Evolutionary conservation across 1,140 invertebrate species (phyloP), one percentile per base, ranked within the genome.

Genomic region (Danaus melanippus): DNA sequence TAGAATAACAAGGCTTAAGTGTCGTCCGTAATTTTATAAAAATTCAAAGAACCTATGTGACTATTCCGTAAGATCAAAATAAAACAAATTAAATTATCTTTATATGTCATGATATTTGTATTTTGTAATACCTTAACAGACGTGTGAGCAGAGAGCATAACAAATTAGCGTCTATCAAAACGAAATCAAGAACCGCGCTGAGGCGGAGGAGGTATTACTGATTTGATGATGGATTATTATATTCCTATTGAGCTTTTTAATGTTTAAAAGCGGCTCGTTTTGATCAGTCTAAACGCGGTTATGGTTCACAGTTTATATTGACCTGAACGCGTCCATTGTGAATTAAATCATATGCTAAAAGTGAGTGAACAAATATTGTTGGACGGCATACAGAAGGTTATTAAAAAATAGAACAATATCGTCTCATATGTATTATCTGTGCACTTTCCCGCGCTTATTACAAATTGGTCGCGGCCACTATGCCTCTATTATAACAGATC

Each of bases 131-230:
- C 21, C 21, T 32, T 46, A 21, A 43, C 43, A 66, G 42, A 53
- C 46, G 56, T 53, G 62, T 56, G 50, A 48, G 43, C 48, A 48
- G 53, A 67, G 63, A 58, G 65, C 71, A 64, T 67, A 55, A 56
- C 69, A 74, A 74, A 78, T 78, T 74, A 72, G 61, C 67, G 46
- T 54, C 74, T 69, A 76, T 74, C 74, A 74, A 74, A 74, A 73
- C 54, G 68, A 74, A 71, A 62, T 62, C 54, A 62, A 52, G 50
- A 50, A 43, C 12, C 40, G 21, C 53, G 12, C 45, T 47, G 48
- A 46, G 42, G 60, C 60, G 53, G 51, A 52, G 49, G 49, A 39
- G 53, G 58, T 56, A 57, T 62, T 62, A 57, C 55, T 50, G 55
- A 57, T 62, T 53, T 52, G 50, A 62, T 55, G 49, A 50, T 50